Conservation (phyloP, 2,113 vertebrate species). For the Microcebus tavaratra region DNA sequence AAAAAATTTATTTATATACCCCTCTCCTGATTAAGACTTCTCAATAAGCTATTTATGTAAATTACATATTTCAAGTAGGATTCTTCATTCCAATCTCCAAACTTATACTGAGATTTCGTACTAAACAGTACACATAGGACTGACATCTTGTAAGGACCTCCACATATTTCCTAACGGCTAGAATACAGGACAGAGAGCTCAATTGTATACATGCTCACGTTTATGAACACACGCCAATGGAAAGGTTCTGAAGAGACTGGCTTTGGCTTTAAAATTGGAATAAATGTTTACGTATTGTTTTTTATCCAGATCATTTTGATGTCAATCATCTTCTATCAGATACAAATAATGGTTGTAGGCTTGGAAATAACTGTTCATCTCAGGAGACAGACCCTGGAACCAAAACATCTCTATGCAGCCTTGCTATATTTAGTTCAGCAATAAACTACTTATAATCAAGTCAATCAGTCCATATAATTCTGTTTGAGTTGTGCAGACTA, state of each 20-base stretch:
- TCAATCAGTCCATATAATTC: not conserved
- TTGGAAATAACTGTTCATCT: not conserved
- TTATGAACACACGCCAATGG: not conserved
- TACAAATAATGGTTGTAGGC: not conserved
- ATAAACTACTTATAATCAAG: not conserved
- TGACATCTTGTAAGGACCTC: not conserved
- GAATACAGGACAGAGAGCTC: not conserved
- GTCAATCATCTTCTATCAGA: not conserved
- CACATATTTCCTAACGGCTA: not conserved
- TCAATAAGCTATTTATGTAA: not conserved
- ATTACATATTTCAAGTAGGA: not conserved
- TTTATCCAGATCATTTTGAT: not conserved
- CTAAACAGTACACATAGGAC: not conserved
- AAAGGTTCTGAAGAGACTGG: not conserved
- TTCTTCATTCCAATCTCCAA: not conserved
- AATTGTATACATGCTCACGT: accelerated
- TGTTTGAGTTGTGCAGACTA: not conserved
- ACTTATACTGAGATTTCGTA: not conserved
- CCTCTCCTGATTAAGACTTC: not conserved
- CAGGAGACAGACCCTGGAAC: not conserved
- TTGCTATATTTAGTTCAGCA: not conserved
- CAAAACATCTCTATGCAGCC: not conserved
- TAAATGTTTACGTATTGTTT: not conserved
- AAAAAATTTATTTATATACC: not conserved
- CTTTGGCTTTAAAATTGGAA: not conserved